These are phyloP conservation scores for Hemiprocne comata DNA, from an alignment of 2,113 vertebrate genomes.

Conservation along the genomic window DNA sequence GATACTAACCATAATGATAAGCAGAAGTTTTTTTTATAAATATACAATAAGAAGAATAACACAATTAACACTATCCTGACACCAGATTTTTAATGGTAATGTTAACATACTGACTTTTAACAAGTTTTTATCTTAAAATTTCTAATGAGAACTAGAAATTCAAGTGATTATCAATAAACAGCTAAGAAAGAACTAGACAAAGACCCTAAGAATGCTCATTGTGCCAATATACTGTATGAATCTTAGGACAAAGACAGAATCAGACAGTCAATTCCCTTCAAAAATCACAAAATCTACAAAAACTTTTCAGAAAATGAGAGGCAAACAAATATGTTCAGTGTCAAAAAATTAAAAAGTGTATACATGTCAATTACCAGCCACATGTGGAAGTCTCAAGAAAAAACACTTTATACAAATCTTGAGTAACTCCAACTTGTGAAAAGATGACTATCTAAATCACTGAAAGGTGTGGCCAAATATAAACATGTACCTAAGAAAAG, in stretches of 20 bases:
- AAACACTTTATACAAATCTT: not conserved
- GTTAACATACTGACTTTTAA: not conserved
- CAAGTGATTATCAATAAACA: not conserved
- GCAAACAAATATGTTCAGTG: not conserved
- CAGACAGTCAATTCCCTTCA: not conserved
- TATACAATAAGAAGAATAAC: not conserved
- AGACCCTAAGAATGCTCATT: not conserved
- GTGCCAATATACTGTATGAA: not conserved
- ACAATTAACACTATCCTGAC: not conserved
- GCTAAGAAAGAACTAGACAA: not conserved
- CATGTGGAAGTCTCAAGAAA: not conserved
- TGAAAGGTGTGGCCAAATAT: not conserved
- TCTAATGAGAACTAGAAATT: not conserved
- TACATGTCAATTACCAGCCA: not conserved
- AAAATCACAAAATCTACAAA: not conserved
- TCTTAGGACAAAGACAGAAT: not conserved
- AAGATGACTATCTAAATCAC: not conserved
- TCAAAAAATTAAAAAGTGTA: not conserved
- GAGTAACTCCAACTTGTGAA: not conserved
- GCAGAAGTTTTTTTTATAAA: not conserved
- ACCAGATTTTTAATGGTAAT: not conserved
- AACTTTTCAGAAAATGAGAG: not conserved
- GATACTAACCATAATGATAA: not conserved
- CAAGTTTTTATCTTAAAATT: not conserved
- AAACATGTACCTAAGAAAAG: not conserved